Evolutionary conservation across 2,797 vertebrate genomes (phyloP).

Genomic region (Enteromius afrohamiltoni): DNA sequence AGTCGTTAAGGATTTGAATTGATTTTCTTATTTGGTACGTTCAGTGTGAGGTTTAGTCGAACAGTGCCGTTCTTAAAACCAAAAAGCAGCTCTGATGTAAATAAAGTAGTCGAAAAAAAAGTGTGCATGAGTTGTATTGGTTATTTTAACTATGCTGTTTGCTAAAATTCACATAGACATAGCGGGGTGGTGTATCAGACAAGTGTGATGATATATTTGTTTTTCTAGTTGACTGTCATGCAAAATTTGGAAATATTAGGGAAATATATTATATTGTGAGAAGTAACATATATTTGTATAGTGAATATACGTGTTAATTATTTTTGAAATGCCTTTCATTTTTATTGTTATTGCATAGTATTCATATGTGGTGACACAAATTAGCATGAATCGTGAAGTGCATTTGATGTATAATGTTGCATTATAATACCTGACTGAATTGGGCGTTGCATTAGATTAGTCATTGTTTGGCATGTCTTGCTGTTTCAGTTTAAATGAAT

Average conservation of each 20-base stretch:
- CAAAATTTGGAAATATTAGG: not conserved
- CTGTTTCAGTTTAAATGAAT: conserved; percentile 24
- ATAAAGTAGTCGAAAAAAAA: not conserved
- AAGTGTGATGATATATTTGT: too few relatives aligned
- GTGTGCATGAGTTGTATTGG: not conserved
- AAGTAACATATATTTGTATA: not conserved
- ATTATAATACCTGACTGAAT: not conserved
- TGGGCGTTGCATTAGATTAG: not conserved
- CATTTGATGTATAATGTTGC: not conserved
- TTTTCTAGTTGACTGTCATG: not conserved
- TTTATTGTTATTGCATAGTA: not conserved
- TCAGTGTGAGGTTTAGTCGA: not conserved
- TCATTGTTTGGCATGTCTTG: not conserved
- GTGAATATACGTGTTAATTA: not conserved
- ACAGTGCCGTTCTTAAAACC: not conserved
- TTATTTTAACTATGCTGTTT: not conserved
- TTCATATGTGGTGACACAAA: not conserved
- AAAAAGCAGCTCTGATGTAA: not conserved
- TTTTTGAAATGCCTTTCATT: not conserved
- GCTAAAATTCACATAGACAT: not conserved
- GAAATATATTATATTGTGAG: not conserved
- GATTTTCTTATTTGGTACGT: not conserved
- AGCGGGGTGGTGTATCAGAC: not conserved
- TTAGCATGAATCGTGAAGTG: not conserved
- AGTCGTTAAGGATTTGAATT: not conserved